A percentile compares a stretch with the other conserved stretches of the same genome.
Evolutionary conservation across 2,888 invertebrate genomes (phyloP).

Genomic region (Gibbula magus): DNA sequence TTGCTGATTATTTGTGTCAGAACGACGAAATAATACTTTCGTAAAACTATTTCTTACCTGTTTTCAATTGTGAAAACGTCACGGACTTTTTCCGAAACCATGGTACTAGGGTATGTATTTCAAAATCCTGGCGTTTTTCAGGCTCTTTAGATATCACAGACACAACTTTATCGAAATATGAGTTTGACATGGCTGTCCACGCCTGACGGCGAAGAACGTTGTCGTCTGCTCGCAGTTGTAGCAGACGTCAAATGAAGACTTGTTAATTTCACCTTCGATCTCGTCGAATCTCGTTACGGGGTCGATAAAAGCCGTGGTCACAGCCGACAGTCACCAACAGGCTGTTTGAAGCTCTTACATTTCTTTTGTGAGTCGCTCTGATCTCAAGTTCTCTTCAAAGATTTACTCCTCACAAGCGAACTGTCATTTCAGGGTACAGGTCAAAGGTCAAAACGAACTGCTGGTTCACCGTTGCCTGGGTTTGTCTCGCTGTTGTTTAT

Average conservation of each 20-base stretch:
- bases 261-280: conserved; percentile 5
- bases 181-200: conserved; percentile 42
- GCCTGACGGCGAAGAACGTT: not conserved
- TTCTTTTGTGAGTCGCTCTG: not conserved
- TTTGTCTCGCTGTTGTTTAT: not conserved
- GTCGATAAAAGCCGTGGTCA: not conserved
- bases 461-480: not conserved
- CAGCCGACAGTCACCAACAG: not conserved
- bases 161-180: conserved; percentile 57
- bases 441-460: not conserved
- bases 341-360: not conserved
- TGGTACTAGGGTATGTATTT: conserved; percentile 61
- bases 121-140: conserved; percentile 64
- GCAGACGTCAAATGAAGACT: not conserved
- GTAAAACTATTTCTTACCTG: conserved; percentile 50
- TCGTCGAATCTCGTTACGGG: not conserved
- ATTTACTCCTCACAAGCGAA: not conserved
- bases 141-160: conserved; percentile 63
- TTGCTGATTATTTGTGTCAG: no score
- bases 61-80: conserved; percentile 61
- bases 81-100: conserved; percentile 69
- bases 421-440: not conserved
- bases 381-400: not conserved
- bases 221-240: conserved; percentile 1
- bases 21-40: no score